Base-by-base conservation (phyloP, 2,113 vertebrate species). In the Scopus umbretta region DNA sequence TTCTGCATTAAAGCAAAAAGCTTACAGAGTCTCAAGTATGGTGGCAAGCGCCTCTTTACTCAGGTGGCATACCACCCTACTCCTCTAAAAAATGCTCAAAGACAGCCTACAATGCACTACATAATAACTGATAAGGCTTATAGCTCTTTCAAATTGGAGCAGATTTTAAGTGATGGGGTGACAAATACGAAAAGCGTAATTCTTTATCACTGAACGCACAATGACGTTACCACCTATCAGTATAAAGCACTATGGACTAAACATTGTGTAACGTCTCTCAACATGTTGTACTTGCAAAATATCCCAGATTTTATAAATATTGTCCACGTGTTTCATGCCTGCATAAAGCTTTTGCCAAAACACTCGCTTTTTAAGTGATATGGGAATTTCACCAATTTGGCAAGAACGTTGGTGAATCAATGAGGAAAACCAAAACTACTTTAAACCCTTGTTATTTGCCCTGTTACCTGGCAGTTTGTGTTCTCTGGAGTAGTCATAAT, bases 321-420 rank as follows among this genome's bases (percentile, higher is more conserved):
- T 81, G 75, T n/a, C 49, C 81, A 66, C 47, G 75, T 71, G 62
- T 84, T 94, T 85, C 87, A 90, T 67, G 76, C n/a, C 85, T 85
- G 34, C 86, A 67, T 65, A 88, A 62, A 92, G 56, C n/a, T 74
- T 90, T 55, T 66, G 50, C 78, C 88, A 89, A 90, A 97, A 88
- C 18, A 53, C 40, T 88, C 20, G 4, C 65, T 94, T 90, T 81
- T 49, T 5, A 94, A 88, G 83, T 26, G 55, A 96, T 53, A 65
- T 7, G 30, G 90, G 96, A 94, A 82, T 59, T 38, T 49, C 61
- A 74, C 65, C 96, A 70, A 93, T 91, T 87, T 89, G 74, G 93
- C 96, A 96, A 38, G 80, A 96, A 96, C 80, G 67, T 58, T 79
- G 86, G 56, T 36, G 61, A 92, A 92, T 34, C 74, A 79, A 73